A percentile compares a stretch with the other conserved stretches of the same genome.
These are phyloP conservation scores for Caenorhabditis inopinata DNA, from an alignment of 1,140 invertebrate genomes.

Conservation along the genomic window DNA sequence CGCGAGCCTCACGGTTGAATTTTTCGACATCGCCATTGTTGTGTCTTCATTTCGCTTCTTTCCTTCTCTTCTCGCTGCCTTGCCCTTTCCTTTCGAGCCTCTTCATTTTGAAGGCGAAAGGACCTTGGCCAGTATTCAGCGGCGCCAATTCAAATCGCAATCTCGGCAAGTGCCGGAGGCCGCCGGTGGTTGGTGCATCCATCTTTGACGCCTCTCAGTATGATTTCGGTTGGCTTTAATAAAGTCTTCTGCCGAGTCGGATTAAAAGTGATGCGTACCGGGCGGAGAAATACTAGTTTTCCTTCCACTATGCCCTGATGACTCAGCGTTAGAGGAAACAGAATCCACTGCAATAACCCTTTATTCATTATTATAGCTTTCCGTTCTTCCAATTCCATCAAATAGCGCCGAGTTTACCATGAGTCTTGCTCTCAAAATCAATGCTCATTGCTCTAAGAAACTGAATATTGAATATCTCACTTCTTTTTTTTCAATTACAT, in stretches of 20 bases:
- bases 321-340: background rate
- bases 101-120: too few species aligned
- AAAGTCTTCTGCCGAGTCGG: slow-evolving; percentile 19
- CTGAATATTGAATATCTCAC: too few species aligned
- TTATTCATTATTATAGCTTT: too few species aligned
- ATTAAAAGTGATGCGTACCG: slow-evolving; percentile 9
- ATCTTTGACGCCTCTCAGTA: slow-evolving; percentile 5
- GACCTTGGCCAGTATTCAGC: background rate
- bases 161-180: background rate
- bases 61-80: background rate
- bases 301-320: background rate
- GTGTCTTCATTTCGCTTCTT: background rate
- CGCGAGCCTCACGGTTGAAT: background rate
- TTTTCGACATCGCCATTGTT: background rate
- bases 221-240: slow-evolving; percentile 1
- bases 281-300: background rate
- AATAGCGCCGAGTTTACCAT: too few species aligned
- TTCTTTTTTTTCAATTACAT: too few species aligned
- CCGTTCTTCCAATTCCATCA: too few species aligned
- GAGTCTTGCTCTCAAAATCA: too few species aligned
- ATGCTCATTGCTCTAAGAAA: too few species aligned
- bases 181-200: background rate
- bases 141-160: background rate
- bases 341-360: too few species aligned
- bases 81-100: background rate